phyloP scores from a whole-genome alignment of 2,113 vertebrate genomes.

The Vanacampus margaritifer region DNA sequence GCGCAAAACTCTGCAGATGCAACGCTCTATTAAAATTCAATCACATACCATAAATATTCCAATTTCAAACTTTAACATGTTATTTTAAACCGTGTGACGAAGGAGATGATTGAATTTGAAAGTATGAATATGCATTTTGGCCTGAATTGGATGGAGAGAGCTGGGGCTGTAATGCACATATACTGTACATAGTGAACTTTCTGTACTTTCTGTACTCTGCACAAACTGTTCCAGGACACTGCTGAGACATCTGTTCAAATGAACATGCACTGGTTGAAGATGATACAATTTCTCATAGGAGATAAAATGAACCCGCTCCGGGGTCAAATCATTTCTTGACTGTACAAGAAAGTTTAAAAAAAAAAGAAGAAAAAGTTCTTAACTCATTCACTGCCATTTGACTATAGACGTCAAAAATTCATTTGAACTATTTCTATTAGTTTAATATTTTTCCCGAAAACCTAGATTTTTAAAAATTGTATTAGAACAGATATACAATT shows the following conservation, averaged over 20 bases:
- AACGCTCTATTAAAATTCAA: slow-evolving; percentile 41
- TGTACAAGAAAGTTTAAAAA: neutral
- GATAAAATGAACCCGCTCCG: neutral
- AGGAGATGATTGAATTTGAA: slow-evolving; percentile 13
- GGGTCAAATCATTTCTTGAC: neutral
- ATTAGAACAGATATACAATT: no score
- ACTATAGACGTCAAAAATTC: no score
- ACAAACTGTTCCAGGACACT: neutral
- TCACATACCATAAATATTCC: slow-evolving; percentile 27
- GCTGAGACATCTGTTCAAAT: neutral
- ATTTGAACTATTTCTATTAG: no score
- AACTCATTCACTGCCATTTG: no score
- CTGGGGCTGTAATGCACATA: neutral
- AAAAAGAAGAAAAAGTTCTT: no score
- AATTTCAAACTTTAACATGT: slow-evolving; percentile 15
- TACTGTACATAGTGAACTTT: neutral
- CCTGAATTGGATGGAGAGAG: neutral
- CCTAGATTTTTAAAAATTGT: no score
- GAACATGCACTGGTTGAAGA: neutral
- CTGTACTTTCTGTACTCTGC: neutral
- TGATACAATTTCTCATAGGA: neutral
- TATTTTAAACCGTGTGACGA: slow-evolving; percentile 34
- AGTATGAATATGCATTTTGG: neutral
- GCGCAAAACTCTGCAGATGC: slow-evolving; percentile 20
- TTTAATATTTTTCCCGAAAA: no score